A percentile compares a stretch with the other conserved stretches of the same genome.
These are phyloP conservation scores for Caenorhabditis angaria DNA, from an alignment of 2,888 invertebrate genomes.

Conservation along the genomic window DNA sequence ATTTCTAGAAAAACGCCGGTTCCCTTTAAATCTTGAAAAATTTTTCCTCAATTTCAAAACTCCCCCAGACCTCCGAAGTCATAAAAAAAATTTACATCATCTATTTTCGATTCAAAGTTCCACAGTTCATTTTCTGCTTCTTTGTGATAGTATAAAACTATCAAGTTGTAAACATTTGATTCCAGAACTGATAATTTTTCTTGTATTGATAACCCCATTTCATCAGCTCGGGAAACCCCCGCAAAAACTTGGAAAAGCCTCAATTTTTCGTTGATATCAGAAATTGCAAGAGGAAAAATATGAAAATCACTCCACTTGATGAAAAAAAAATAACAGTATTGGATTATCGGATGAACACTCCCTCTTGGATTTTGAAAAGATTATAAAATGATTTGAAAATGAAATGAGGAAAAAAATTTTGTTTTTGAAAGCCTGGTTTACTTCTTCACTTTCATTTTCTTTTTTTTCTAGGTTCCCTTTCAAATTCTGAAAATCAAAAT, in stretches of 20 bases:
- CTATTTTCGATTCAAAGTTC: no score
- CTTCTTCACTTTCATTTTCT: neutral
- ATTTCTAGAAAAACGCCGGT: no score
- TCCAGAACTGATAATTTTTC: neutral
- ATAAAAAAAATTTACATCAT: neutral
- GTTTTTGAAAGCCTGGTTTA: neutral
- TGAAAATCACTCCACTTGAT: no score
- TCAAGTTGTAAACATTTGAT: no score
- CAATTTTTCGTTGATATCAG: no score
- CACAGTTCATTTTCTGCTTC: neutral
- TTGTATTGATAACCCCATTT: neutral
- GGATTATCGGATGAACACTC: neutral
- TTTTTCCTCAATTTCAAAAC: no score
- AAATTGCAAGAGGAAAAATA: no score
- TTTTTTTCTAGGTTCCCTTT: no score
- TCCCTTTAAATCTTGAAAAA: no score
- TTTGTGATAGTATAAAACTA: neutral
- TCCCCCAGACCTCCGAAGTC: no score
- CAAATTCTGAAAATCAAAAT: no score
- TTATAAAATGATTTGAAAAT: neutral
- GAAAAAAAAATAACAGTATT: neutral
- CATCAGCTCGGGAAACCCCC: constrained; percentile 3
- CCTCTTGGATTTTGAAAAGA: neutral
- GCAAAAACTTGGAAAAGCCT: neutral
- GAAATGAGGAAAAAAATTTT: neutral